Evolutionary conservation across 2,113 vertebrate genomes (phyloP).

Genomic region (Leptocoma aspasia): DNA sequence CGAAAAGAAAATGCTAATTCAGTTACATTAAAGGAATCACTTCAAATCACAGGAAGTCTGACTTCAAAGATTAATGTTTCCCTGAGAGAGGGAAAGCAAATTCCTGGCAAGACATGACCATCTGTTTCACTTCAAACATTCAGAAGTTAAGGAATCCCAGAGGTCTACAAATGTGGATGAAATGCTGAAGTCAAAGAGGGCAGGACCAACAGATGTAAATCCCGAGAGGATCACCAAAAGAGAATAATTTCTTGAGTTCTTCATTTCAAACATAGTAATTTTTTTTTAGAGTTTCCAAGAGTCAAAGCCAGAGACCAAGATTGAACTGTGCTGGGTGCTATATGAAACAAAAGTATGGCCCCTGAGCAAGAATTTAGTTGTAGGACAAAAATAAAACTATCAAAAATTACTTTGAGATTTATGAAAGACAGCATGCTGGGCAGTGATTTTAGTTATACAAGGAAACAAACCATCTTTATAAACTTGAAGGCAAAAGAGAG

Average conservation of each 20-base stretch:
- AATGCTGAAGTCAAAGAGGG: background rate
- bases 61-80: background rate
- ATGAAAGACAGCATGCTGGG: background rate
- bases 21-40: background rate
- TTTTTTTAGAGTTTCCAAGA: background rate
- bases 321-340: background rate
- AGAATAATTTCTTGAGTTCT: background rate
- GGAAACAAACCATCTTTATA: background rate
- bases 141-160: background rate
- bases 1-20: background rate
- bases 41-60: background rate
- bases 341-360: background rate
- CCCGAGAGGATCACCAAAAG: background rate
- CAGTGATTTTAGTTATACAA: background rate
- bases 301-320: background rate
- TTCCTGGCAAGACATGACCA: background rate
- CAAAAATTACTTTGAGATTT: background rate
- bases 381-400: background rate
- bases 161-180: background rate
- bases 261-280: background rate
- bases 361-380: background rate
- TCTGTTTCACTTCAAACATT: background rate
- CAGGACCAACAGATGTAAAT: background rate
- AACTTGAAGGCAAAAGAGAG: background rate
- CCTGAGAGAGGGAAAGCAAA: background rate